Percentiles rank a stretch among this genome's conserved stretches.
These are phyloP conservation scores for Argya squamiceps DNA, from an alignment of 2,797 vertebrate genomes.

Conservation along the genomic window DNA sequence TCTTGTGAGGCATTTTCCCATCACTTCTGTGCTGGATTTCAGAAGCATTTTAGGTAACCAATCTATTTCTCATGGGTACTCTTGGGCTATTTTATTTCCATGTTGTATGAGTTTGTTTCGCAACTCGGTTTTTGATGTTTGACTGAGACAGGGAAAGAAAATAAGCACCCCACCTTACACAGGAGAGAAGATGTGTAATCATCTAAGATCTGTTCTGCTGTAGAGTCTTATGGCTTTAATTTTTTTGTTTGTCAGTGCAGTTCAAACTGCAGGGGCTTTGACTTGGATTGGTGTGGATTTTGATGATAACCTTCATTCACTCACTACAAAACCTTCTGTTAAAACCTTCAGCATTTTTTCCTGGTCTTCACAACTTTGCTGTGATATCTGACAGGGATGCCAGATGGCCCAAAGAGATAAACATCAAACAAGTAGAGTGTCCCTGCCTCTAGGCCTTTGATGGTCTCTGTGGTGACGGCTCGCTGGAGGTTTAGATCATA, in stretches of 20 bases:
- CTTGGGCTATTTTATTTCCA: not conserved
- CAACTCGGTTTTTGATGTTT: not conserved
- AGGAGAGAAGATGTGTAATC: not conserved
- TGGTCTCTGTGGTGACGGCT: slow-evolving; percentile 88
- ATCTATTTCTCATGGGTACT: not conserved
- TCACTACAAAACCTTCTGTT: not conserved
- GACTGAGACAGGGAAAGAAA: not conserved
- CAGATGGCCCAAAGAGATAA: slow-evolving; percentile 89
- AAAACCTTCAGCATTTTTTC: slow-evolving; percentile 83
- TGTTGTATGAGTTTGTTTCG: not conserved
- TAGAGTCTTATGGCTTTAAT: not conserved
- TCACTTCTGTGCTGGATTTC: not conserved
- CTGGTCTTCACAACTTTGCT: slow-evolving; percentile 90
- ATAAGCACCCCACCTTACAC: not conserved
- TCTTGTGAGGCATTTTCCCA: not conserved
- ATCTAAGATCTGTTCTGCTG: not conserved
- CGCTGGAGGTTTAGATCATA: slow-evolving; percentile 84
- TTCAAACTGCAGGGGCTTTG: not conserved
- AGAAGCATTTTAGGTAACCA: not conserved
- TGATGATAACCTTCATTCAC: not conserved
- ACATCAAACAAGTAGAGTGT: slow-evolving; percentile 87
- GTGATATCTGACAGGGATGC: slow-evolving; percentile 86
- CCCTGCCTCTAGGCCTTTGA: slow-evolving; percentile 83
- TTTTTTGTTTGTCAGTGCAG: not conserved
- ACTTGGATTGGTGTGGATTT: not conserved